Evolutionary conservation across 1,140 invertebrate genomes (phyloP), one percentile per base, ranked within the genome.

Genomic region (Drosophila seguyi): DNA sequence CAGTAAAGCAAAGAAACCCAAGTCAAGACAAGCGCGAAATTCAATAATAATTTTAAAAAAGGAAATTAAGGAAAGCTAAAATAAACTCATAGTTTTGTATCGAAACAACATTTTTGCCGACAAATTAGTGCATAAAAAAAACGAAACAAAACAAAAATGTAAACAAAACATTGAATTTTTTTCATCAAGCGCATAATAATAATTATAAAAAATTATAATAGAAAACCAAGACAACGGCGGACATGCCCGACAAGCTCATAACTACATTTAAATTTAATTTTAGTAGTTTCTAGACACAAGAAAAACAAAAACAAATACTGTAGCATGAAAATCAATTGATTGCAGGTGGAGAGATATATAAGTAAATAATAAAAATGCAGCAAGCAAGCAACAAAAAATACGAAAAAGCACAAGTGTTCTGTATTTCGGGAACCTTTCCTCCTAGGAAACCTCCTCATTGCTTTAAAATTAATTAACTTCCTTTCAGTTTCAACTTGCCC

Each of bases 181-280:
- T 87, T 83, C 79, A 79, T 76, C 22, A 20, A 72, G 83, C 75
- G 79, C 83, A 86, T 87, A 83, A 79, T 87, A 87, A 76, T 85
- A 66, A 71, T 59, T 75, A 79, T 79, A 79, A 79, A 73, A 65
- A 68, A 82, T 76, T 78, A 82, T 63, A 87, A 88, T 77, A 87
- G 59, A 47, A 75, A 41, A 39, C 78, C 57, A 7, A 7, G 14
- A 20, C 0, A 45, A 31, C 48, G 22, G 29, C 47, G 47, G 34
- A 73, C 48, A 66, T 61, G 68, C 42, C 52, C 39, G 47, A 52
- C 25, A 69, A 81, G 53, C 77, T 90, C 80, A 88, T 90, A 88
- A 84, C 85, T 88, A 88, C 80, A 90, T 90, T 88, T 88, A 90
- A 88, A 90, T 88, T 88, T 90, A 90, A 90, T 88, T 88, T 88